phyloP scores from a whole-genome alignment of 2,888 invertebrate genomes.

The Drosophila ochracea region DNA sequence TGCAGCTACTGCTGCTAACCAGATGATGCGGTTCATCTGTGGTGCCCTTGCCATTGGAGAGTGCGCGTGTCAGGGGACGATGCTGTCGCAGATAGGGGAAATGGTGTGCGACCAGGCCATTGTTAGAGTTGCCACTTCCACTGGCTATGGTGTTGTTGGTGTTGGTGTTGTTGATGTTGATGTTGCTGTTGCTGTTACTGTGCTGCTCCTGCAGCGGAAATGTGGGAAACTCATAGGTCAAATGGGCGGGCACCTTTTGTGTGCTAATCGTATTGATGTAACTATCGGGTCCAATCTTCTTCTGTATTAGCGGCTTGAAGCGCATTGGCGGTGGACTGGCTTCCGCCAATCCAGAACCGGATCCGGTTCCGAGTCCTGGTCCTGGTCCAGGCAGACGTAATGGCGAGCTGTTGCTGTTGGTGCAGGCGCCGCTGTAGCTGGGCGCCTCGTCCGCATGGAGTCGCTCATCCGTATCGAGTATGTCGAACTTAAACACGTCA shows the following conservation, averaged over 20 bases:
- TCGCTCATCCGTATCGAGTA: slow-evolving; percentile 92
- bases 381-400: slow-evolving; percentile 44
- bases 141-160: slow-evolving; percentile 17
- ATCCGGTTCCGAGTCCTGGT: neutral
- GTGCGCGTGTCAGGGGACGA: slow-evolving; percentile 89
- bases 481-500: slow-evolving; percentile 93
- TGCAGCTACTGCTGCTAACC: slow-evolving; percentile 21
- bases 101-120: slow-evolving; percentile 41
- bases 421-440: slow-evolving; percentile 75
- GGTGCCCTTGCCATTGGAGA: slow-evolving; percentile 86
- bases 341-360: slow-evolving; percentile 34
- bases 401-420: slow-evolving; percentile 68
- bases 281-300: slow-evolving; percentile 90
- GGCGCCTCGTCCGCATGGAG: slow-evolving; percentile 52
- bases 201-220: slow-evolving; percentile 74
- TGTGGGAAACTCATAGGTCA: slow-evolving; percentile 84
- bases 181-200: slow-evolving; percentile 20
- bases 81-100: slow-evolving; percentile 86
- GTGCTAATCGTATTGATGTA: slow-evolving; percentile 88
- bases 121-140: slow-evolving; percentile 21
- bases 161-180: slow-evolving; percentile 14
- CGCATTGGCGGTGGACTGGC: slow-evolving; percentile 83
- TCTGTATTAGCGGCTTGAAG: slow-evolving; percentile 87
- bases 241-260: slow-evolving; percentile 84
- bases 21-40: slow-evolving; percentile 32